phyloP scores from a whole-genome alignment of 2,888 invertebrate genomes.

The Trachelus troglodyta region DNA sequence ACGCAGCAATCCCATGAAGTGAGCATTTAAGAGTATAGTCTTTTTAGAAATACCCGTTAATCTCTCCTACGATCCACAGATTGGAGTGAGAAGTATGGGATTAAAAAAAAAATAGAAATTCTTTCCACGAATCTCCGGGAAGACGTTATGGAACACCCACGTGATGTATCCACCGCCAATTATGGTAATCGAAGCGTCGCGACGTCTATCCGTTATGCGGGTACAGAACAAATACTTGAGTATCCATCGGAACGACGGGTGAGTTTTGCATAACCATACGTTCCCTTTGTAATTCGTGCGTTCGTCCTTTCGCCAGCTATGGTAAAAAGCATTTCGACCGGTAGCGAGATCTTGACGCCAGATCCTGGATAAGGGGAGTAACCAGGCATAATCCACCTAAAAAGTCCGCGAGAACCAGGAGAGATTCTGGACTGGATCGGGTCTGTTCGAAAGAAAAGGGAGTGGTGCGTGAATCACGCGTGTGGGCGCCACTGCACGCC shows the following conservation, averaged over 20 bases:
- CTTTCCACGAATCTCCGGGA: background rate
- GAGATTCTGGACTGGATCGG: conserved; percentile 31
- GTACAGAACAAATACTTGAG: background rate
- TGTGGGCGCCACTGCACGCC: conserved; percentile 40
- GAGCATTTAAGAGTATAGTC: background rate
- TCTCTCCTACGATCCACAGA: background rate
- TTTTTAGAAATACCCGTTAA: background rate
- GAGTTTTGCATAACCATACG: background rate
- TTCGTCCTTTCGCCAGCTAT: background rate
- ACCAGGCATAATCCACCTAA: background rate
- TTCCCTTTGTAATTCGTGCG: background rate
- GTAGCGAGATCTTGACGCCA: conserved; percentile 16
- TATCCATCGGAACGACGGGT: background rate
- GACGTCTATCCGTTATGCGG: background rate
- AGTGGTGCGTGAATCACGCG: conserved; percentile 45
- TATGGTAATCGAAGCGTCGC: background rate
- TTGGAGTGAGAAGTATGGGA: conserved; percentile 19
- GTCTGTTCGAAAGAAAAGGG: conserved; percentile 22
- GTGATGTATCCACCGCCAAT: background rate
- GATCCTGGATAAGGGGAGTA: conserved; percentile 4
- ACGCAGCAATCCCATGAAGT: background rate
- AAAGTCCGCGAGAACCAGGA: background rate
- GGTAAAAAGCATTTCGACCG: conserved; percentile 14
- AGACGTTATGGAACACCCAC: background rate
- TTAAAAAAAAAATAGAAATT: conserved; percentile 24